phyloP scores from a whole-genome alignment of 2,888 invertebrate species.

The Lamellibrachia satsuma region DNA sequence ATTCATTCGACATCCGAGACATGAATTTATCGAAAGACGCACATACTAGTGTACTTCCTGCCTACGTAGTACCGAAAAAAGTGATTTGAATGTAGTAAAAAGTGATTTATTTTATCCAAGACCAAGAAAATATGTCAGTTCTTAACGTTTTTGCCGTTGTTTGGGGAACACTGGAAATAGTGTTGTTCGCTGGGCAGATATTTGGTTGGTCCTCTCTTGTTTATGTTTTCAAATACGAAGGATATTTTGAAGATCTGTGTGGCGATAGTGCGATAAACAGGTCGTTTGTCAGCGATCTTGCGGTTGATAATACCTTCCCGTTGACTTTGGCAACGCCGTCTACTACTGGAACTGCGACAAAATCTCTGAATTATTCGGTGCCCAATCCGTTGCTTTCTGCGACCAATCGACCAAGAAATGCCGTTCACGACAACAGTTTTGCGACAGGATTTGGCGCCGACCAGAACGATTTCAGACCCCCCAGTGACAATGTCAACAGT shows the following conservation, averaged over 20 bases:
- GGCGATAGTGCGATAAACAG: neutral
- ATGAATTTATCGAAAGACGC: too few relatives aligned
- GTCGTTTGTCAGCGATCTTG: constrained; percentile 8
- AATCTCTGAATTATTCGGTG: neutral
- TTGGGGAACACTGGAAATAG: constrained; percentile 43
- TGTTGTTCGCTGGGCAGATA: constrained; percentile 43
- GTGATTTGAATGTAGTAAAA: too few relatives aligned
- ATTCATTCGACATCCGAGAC: too few relatives aligned
- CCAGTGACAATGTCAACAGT: neutral
- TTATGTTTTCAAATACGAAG: constrained; percentile 44
- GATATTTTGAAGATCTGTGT: constrained; percentile 37
- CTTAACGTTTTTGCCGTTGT: constrained; percentile 32
- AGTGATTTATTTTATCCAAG: too few relatives aligned
- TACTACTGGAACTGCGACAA: neutral
- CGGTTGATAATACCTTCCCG: neutral
- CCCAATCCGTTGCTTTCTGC: neutral
- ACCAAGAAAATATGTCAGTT: neutral
- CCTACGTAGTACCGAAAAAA: too few relatives aligned
- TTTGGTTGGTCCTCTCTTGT: constrained; percentile 48
- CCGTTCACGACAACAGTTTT: neutral
- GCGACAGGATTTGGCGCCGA: neutral
- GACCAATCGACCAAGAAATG: neutral
- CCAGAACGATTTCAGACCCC: neutral
- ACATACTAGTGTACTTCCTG: too few relatives aligned
- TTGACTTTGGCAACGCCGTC: neutral